Percentiles rank a stretch among this genome's conserved stretches.
Evolutionary conservation across 2,888 invertebrate genomes (phyloP).

Genomic region (Copidosoma aretas): DNA sequence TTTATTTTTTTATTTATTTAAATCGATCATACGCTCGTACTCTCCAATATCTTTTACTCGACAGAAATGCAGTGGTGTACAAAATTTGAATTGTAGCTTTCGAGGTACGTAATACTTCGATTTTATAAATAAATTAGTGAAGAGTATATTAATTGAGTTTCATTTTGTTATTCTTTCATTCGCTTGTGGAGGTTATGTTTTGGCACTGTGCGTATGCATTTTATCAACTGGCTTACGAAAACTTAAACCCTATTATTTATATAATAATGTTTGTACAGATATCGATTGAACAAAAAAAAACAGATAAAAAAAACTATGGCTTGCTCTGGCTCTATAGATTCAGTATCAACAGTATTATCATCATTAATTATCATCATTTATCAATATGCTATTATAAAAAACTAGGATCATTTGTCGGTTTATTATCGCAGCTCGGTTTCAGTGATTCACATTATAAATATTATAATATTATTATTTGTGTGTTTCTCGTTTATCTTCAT

Average conservation of each 20-base stretch:
- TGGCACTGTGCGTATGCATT: slow-evolving; percentile 37
- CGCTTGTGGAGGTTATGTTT: slow-evolving; percentile 8
- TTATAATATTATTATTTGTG: slow-evolving; percentile 31
- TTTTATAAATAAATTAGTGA: too few relatives aligned
- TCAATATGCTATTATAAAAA: slow-evolving; percentile 41
- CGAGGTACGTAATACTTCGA: too few relatives aligned
- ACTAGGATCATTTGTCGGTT: slow-evolving; percentile 40
- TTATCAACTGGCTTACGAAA: background rate
- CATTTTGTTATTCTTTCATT: slow-evolving; percentile 2
- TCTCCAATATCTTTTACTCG: slow-evolving; percentile 1
- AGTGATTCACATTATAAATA: slow-evolving; percentile 11
- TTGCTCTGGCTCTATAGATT: slow-evolving; percentile 7
- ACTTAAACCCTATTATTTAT: background rate
- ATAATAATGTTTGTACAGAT: background rate
- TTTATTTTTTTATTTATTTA: slow-evolving; percentile 16
- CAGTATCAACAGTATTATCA: slow-evolving; percentile 15
- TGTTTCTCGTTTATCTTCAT: slow-evolving; percentile 28
- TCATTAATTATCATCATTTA: slow-evolving; percentile 25
- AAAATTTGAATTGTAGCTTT: slow-evolving; percentile 1
- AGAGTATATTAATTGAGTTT: background rate
- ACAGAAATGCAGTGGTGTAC: background rate
- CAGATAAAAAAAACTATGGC: slow-evolving; percentile 13
- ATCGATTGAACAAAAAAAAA: slow-evolving; percentile 27
- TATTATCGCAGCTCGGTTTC: slow-evolving; percentile 41
- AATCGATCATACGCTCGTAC: slow-evolving; percentile 26